Conservation (phyloP, 2,113 vertebrate species). For the Halcyon senegalensis region DNA sequence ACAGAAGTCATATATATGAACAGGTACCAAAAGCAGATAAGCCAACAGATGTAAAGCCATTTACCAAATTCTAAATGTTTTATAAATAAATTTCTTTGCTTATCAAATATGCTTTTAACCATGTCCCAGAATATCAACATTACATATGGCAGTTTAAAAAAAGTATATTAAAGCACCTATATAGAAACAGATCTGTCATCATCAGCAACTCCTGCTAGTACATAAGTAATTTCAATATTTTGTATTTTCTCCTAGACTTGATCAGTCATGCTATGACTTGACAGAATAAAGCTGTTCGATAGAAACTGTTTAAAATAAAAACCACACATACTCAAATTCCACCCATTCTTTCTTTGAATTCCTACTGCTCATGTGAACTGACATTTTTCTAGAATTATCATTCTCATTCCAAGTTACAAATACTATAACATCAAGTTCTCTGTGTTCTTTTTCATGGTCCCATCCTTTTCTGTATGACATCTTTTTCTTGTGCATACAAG, state of each 20-base stretch:
- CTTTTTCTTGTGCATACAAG: background rate
- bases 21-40: background rate
- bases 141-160: background rate
- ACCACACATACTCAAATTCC: background rate
- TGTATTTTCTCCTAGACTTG: background rate
- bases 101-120: background rate
- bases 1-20: background rate
- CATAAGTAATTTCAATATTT: background rate
- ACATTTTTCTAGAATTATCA: background rate
- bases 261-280: background rate
- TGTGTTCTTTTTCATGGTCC: background rate
- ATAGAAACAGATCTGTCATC: background rate
- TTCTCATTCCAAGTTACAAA: background rate
- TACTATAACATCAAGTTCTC: background rate
- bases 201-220: background rate
- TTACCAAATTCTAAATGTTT: background rate
- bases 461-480: background rate
- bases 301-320: background rate
- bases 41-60: background rate
- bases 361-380: background rate
- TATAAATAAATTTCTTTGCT: background rate
- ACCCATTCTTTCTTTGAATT: background rate
- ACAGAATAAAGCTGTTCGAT: background rate
- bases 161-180: background rate
- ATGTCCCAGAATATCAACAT: background rate